Evolutionary conservation across 2,888 invertebrate genomes (phyloP), one percentile per base, ranked within the genome.

Genomic region (Melanotus villosus): DNA sequence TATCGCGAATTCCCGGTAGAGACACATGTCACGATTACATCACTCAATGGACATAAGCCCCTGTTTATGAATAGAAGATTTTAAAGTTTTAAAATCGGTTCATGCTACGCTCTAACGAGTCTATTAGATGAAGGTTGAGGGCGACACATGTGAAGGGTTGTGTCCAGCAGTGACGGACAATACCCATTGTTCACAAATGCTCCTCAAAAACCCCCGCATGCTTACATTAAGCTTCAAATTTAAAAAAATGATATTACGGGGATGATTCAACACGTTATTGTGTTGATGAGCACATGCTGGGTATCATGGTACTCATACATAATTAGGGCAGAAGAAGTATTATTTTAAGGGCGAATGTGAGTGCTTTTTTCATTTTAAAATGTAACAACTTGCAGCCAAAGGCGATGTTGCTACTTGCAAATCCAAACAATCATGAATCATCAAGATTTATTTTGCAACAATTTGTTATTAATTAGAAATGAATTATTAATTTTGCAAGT

Each of bases 11-110:
- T 71, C 70, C 57, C 70, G 34, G 50, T 60, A 59, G 70, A 69
- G 66, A 73, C 73, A 73, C 70, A 73, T 73, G 73, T 73, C 72
- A 72, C 57, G 70, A 70, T 70, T 68, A 70, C 67, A 62, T 70
- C 70, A 65, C 57, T 70, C 70, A 23, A 58, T 70, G 72, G 72
- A 72, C 72, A 68, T 63, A 47, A 70, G 54, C 64, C 67, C 62
- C 57, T 26, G 57, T 47, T 14, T 57, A 70, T 70, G 73, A 71
- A 73, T 71, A 68, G 65, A 62, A 72, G 67, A 72, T 41, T 71
- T 71, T 72, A 71, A 73, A 73, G 67, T 76, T 75, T 71, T 73
- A 70, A 65, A 75, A 76, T 76, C 75, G 74, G 73, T 76, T 73
- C 65, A 68, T 68, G 54, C 68, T 66, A 77, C 73, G 76, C 72